Evolutionary conservation across 2,888 invertebrate species (phyloP), one percentile per base, ranked within the genome.

Genomic region (Dasysyrphus albostriatus): DNA sequence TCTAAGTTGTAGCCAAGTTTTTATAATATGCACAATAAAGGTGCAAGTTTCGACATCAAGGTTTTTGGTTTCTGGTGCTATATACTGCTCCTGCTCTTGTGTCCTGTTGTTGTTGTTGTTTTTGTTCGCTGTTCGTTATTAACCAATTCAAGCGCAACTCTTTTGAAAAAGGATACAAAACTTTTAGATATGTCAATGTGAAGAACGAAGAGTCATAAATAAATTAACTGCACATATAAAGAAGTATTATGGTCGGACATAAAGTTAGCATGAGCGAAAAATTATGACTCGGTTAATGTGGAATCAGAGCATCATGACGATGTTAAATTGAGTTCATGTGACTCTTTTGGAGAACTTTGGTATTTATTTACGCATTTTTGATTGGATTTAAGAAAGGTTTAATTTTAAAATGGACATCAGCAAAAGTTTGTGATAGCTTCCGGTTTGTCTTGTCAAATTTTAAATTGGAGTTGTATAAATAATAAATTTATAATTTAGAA

Each of bases 151-250:
- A 34, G 37, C 39, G 2, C 12, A 65, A 42, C 67, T 67, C 34
- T 54, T 51, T 58, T 59, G 1, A 5, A n/a, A 61, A 58, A 70
- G 69, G 73, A 73, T 70, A 8, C 12, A 14, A n/a, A 65, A 83
- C 67, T 67, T 72, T 56, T 19, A n/a, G 72, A 73, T 67, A 42
- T 77, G 77, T 77, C 76, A 67, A 69, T 58, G 73, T 16, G 51
- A 10, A 39, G 37, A 42, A 81, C 16, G 67, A 34, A 78, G 14
- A 63, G 67, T 59, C 67, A 61, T 79, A 74, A 78, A 79, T 79
- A 65, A 83, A 67, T 83, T 73, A 67, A 67, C 42, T 67, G 8
- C 29, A 44, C 8, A 34, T 56, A 51, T 34, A 5, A 24, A 5
- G 58, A 14, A 39, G 14, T 7, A 61, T 44, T 24, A 29, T n/a